These are phyloP conservation scores for Hirundichthys speculiger DNA, from an alignment of 2,113 vertebrate genomes.

Conservation along the genomic window DNA sequence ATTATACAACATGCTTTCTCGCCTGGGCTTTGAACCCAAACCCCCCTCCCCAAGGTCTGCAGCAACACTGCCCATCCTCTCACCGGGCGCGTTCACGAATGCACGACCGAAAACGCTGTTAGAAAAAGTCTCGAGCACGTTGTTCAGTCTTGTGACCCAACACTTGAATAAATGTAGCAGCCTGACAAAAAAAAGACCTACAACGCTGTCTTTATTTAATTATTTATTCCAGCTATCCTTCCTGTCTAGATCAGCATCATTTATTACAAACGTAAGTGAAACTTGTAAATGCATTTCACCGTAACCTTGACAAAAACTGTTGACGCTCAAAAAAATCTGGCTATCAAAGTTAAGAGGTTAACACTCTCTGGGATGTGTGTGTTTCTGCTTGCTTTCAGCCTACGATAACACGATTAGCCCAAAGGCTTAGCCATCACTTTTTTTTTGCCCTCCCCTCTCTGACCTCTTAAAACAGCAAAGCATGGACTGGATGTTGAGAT, in stretches of 20 bases:
- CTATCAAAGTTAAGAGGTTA: constrained; percentile 62
- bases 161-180: constrained; percentile 4
- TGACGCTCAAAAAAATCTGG: constrained; percentile 50
- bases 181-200: no score
- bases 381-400: constrained; percentile 27
- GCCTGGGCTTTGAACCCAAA: constrained; percentile 12
- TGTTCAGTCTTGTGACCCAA: not conserved
- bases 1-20: constrained; percentile 12
- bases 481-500: not conserved
- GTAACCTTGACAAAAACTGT: constrained; percentile 68
- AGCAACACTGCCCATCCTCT: constrained; percentile 11
- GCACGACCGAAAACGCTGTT: not conserved
- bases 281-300: constrained; percentile 35
- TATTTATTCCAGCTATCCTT: constrained; percentile 18
- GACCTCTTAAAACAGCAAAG: constrained; percentile 35
- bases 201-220: not conserved
- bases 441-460: constrained; percentile 19
- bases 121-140: not conserved
- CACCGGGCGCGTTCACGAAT: not conserved
- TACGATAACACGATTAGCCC: constrained; percentile 64
- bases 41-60: constrained; percentile 2
- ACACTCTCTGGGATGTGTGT: constrained; percentile 44
- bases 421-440: constrained; percentile 67
- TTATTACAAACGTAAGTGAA: constrained; percentile 3
- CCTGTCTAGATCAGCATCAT: constrained; percentile 17